A percentile compares a stretch with the other conserved stretches of the same genome.
Evolutionary conservation across 2,797 vertebrate genomes (phyloP).

Genomic region (Decapterus maruadsi): DNA sequence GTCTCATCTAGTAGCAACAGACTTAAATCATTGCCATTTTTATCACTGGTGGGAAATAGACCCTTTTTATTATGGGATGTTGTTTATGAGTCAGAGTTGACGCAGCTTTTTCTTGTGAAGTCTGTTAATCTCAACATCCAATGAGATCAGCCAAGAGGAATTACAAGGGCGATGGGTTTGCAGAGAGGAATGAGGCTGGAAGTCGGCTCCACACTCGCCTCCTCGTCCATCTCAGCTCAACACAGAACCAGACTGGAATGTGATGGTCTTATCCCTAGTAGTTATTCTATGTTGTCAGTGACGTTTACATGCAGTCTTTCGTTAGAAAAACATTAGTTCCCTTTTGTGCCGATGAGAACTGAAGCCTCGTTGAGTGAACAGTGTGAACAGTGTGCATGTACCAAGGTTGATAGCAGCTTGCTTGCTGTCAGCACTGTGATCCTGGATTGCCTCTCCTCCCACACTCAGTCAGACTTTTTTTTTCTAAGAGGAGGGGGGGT

Average conservation of each 20-base stretch:
- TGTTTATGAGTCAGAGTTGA: conserved; percentile 13
- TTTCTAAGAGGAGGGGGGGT: conserved; percentile 28
- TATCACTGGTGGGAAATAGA: background rate
- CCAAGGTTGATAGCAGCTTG: conserved; percentile 33
- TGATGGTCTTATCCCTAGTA: background rate
- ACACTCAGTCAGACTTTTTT: conserved; percentile 43
- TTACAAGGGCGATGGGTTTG: conserved; percentile 29
- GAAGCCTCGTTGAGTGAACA: background rate
- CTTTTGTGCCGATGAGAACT: background rate
- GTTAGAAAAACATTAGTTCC: background rate
- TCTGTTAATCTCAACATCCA: conserved; percentile 32
- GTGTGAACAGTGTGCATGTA: background rate
- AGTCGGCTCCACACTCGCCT: background rate
- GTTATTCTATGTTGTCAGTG: background rate
- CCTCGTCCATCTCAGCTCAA: background rate
- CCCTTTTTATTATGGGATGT: conserved; percentile 11
- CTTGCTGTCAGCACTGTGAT: conserved; percentile 57
- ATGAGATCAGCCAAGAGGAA: conserved; percentile 32
- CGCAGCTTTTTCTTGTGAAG: conserved; percentile 29
- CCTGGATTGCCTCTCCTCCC: conserved; percentile 65
- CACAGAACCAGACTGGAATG: background rate
- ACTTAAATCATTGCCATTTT: background rate
- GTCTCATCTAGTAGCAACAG: background rate
- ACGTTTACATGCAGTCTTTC: conserved; percentile 4
- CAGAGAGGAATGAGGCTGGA: conserved; percentile 12